Conservation (phyloP, 2,113 vertebrate species). For the Carollia perspicillata region DNA sequence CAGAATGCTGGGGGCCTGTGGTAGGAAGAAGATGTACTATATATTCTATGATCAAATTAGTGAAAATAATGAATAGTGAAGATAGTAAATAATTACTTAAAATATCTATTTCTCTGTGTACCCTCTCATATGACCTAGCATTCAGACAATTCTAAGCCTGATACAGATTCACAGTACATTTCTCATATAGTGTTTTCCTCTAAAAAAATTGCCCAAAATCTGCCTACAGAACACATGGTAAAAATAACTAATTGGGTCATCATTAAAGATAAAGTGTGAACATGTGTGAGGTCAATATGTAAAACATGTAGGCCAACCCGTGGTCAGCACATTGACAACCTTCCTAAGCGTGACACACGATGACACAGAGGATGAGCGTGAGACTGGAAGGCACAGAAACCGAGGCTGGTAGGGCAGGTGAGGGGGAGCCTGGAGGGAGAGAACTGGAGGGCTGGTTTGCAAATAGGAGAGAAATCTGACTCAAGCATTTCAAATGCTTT, state of each 20-base stretch:
- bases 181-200: background rate
- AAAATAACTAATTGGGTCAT: background rate
- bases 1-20: background rate
- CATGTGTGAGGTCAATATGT: too few species aligned
- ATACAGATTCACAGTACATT: background rate
- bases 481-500: accelerated
- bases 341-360: too few species aligned
- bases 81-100: background rate
- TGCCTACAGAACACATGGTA: background rate
- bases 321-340: accelerated
- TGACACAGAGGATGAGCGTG: accelerated
- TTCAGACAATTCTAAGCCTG: background rate
- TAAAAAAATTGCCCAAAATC: background rate
- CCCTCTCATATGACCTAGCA: background rate
- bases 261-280: background rate
- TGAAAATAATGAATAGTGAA: accelerated
- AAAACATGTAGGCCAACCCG: background rate
- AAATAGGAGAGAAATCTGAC: accelerated
- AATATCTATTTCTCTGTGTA: background rate
- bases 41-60: accelerated
- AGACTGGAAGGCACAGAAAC: background rate
- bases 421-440: background rate
- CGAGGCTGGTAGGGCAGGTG: accelerated
- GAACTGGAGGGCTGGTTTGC: background rate
- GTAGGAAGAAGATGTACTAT: accelerated